Evolutionary conservation across 2,113 vertebrate species (phyloP).

Genomic region (Baryphthengus martii): DNA sequence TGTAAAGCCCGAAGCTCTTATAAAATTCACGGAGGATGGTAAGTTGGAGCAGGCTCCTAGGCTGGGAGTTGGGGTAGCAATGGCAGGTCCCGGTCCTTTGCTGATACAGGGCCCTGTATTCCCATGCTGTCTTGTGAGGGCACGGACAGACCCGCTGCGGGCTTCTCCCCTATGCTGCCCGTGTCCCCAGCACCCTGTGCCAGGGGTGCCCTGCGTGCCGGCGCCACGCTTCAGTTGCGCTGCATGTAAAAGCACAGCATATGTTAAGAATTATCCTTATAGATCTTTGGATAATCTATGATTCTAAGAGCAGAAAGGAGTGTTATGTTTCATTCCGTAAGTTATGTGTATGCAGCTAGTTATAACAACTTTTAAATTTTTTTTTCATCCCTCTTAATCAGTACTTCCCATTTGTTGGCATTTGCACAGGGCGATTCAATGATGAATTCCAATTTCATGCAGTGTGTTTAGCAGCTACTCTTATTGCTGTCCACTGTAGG

Average conservation of each 20-base stretch:
- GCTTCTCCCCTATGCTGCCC: background rate
- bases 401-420: background rate
- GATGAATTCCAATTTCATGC: background rate
- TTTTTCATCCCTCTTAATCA: background rate
- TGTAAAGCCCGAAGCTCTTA: background rate
- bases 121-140: background rate
- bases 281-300: background rate
- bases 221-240: accelerated
- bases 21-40: background rate
- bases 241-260: background rate
- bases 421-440: background rate
- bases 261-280: background rate
- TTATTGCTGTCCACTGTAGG: background rate
- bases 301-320: background rate
- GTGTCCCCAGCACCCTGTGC: background rate
- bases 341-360: background rate
- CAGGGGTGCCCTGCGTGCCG: accelerated
- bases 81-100: background rate
- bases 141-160: background rate
- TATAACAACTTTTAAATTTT: background rate
- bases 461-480: background rate
- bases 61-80: background rate
- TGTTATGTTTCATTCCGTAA: accelerated
- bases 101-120: background rate
- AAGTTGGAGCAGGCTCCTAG: background rate